phyloP scores from a whole-genome alignment of 2,113 vertebrate genomes.

The Emberiza fucata region DNA sequence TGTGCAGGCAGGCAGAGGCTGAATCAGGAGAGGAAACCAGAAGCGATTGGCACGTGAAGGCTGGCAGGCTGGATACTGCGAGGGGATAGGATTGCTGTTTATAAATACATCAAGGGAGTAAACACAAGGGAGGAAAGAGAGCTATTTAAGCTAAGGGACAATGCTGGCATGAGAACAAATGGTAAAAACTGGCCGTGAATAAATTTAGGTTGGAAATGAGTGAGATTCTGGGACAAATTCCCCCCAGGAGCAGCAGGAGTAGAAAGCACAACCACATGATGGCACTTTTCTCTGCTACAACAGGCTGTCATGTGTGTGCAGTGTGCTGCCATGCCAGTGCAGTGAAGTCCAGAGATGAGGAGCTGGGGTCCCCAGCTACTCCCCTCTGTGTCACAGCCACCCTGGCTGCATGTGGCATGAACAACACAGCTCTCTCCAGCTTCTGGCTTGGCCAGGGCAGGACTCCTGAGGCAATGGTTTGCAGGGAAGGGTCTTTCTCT shows the following conservation, averaged over 20 bases:
- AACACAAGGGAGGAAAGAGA: conserved; percentile 56
- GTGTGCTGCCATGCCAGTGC: neutral
- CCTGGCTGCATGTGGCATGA: accelerated
- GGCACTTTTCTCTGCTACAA: neutral
- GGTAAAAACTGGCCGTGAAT: conserved; percentile 42
- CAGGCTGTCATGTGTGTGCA: neutral
- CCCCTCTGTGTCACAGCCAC: neutral
- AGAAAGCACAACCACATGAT: neutral
- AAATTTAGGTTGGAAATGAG: conserved; percentile 40
- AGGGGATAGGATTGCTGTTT: conserved; percentile 52
- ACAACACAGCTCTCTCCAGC: neutral
- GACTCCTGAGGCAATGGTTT: neutral
- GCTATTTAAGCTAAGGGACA: conserved; percentile 59
- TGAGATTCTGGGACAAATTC: neutral
- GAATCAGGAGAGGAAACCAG: neutral
- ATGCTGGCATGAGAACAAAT: conserved; percentile 57
- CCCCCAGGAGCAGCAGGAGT: neutral
- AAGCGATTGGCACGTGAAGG: conserved; percentile 9
- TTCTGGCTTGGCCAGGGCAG: neutral
- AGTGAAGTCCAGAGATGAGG: accelerated
- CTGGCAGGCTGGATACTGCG: conserved; percentile 24
- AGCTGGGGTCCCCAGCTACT: neutral
- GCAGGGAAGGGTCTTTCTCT: neutral
- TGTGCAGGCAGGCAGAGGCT: neutral
- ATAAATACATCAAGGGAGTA: conserved; percentile 64